Evolutionary conservation across 2,113 vertebrate species (phyloP), one percentile per base, ranked within the genome.

Genomic region (Heterotilapia buettikoferi): DNA sequence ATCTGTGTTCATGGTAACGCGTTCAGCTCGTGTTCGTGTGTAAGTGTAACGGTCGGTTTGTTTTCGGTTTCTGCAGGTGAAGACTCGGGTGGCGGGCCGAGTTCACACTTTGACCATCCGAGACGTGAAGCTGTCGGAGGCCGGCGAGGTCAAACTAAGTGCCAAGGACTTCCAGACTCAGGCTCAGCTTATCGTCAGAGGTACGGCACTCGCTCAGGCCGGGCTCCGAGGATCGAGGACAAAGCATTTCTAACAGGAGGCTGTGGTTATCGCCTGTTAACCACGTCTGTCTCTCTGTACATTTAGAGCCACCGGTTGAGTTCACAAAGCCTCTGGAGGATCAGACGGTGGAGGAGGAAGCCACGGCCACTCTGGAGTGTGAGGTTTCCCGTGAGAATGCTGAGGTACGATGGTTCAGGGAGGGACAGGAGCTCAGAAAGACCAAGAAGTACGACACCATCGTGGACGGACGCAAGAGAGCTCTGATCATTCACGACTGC

Each of bases 281-380:
- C 33, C 8, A 6, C 2, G 7, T 73, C 26, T 83, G 19, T n/a
- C 16, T n/a, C 16, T 8, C 18, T 53, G 52, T 43, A 18, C 36
- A 1, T 52, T 92, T 90, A 99, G 99, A 99, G 95, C 97, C 98
- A 13, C 96, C 98, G 7, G 97, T 98, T 91, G 98, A 99, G 95
- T 99, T 99, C 95, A 98, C 97, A 26, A 98, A 98, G 90, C 97
- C 98, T 86, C 97, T 99, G 96, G 98, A 98, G 89, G 99, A 99
- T 94, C 98, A 98, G 95, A 98, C 97, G 18, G 99, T 99, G 93
- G 99, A 99, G 94, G 99, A 99, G 86, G 98, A 99, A 86, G 97
- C 98, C 76, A 98, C 97, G 19, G 97, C 97, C 24, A 94, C 96
- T 12, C 90, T 99, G 73, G 99, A 99, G 91, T 99, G 99, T 93